phyloP scores from a whole-genome alignment of 2,888 invertebrate species.

The Ectropis crepuscularia region DNA sequence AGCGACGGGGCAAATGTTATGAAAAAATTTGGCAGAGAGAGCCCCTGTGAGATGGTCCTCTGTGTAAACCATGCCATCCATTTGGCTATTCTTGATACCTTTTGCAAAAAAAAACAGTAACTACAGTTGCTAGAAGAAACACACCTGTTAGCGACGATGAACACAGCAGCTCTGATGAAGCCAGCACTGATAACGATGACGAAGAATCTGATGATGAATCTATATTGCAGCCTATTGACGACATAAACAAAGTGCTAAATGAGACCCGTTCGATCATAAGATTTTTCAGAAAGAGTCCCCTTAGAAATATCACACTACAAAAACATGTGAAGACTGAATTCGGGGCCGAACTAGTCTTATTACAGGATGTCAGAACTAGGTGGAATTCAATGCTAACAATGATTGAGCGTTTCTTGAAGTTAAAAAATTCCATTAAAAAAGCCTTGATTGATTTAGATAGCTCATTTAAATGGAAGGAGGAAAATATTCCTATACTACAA shows the following conservation, averaged over 20 bases:
- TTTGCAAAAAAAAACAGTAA: slow-evolving; percentile 8
- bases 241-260: slow-evolving; percentile 4
- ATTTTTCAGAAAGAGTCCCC: slow-evolving; percentile 7
- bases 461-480: slow-evolving; percentile 24
- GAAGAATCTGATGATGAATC: no score
- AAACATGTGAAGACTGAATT: slow-evolving; percentile 11
- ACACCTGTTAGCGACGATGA: slow-evolving; percentile 5
- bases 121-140: no score
- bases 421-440: slow-evolving; percentile 20
- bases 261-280: slow-evolving; percentile 5
- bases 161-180: background rate
- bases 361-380: slow-evolving; percentile 7
- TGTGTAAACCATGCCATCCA: slow-evolving; percentile 38
- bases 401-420: slow-evolving; percentile 28
- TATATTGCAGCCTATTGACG: no score
- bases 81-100: slow-evolving; percentile 12
- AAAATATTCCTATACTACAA: slow-evolving; percentile 12
- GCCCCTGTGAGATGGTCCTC: slow-evolving; percentile 37
- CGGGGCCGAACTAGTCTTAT: background rate
- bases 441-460: slow-evolving; percentile 28
- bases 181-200: background rate
- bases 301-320: slow-evolving; percentile 15
- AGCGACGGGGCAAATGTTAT: slow-evolving; percentile 29
- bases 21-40: slow-evolving; percentile 37
- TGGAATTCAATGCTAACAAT: slow-evolving; percentile 29